Conservation (phyloP, 2,113 vertebrate species). For the Saguinus midas region DNA sequence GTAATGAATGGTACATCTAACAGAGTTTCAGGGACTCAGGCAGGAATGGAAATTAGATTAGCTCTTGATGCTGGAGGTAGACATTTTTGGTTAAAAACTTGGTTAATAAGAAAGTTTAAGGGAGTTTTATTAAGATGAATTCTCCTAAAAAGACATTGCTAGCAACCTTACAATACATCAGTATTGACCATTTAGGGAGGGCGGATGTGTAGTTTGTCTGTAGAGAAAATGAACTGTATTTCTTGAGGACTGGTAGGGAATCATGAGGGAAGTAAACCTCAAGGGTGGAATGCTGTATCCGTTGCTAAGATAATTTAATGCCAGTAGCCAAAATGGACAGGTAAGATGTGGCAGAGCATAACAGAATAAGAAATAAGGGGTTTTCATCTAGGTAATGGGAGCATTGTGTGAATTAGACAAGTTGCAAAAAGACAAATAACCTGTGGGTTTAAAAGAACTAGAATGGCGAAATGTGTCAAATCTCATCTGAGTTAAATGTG, state of each 20-base stretch:
- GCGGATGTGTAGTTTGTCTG: neutral
- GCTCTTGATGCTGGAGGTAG: neutral
- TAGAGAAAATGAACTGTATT: neutral
- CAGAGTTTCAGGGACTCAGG: neutral
- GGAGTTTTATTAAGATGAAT: constrained; percentile 19
- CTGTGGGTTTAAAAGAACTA: neutral
- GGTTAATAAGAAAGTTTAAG: neutral
- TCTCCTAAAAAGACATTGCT: neutral
- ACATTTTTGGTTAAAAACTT: neutral
- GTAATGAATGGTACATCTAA: neutral
- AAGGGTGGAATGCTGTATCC: neutral
- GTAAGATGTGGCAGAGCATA: neutral
- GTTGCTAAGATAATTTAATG: neutral
- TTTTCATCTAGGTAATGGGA: neutral
- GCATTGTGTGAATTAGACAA: neutral
- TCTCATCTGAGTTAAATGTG: neutral
- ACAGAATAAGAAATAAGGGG: no score
- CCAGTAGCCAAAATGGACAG: neutral
- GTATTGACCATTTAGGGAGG: neutral
- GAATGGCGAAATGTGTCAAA: neutral
- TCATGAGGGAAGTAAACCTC: neutral
- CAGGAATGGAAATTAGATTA: neutral
- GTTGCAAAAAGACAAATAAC: neutral
- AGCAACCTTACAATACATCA: neutral
- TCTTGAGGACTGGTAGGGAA: neutral